Conservation (phyloP, 1,140 invertebrate genomes). For the Drosophila sturtevanti region DNA sequence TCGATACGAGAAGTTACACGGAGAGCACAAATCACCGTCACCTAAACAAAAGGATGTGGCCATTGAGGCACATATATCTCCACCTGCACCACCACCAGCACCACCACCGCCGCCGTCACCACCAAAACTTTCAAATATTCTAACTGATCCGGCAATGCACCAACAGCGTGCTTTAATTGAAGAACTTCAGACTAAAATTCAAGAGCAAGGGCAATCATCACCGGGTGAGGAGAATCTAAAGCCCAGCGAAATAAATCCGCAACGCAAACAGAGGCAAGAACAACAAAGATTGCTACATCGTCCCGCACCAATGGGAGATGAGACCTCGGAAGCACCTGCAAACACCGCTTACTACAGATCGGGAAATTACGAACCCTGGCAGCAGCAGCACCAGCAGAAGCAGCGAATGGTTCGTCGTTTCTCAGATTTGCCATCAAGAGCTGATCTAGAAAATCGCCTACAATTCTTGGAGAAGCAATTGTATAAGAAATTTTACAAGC, state of each 20-base stretch:
- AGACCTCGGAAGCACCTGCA: conserved; percentile 82
- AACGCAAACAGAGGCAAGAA: conserved; percentile 33
- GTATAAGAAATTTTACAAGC: conserved; percentile 79
- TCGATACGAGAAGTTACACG: conserved; percentile 65
- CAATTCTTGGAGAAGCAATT: conserved; percentile 81
- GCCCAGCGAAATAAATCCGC: conserved; percentile 72
- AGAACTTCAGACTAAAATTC: conserved; percentile 72
- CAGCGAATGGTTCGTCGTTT: conserved; percentile 81
- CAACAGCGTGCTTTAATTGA: conserved; percentile 69
- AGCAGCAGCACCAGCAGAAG: conserved; percentile 35
- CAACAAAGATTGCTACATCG: conserved; percentile 50
- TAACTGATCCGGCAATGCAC: conserved; percentile 31
- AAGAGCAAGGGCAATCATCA: conserved; percentile 28
- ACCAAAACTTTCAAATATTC: conserved; percentile 12
- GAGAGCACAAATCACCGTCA: conserved; percentile 23
- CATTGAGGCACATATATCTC: conserved; percentile 64
- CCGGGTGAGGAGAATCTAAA: conserved; percentile 71
- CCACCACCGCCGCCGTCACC: conserved; percentile 41
- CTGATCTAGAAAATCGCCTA: conserved; percentile 80
- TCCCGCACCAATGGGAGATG: conserved; percentile 74
- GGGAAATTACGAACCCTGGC: conserved; percentile 74
- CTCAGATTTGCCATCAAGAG: conserved; percentile 79
- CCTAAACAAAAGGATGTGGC: conserved; percentile 54
- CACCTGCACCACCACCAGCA: conserved; percentile 49
- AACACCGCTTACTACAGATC: conserved; percentile 78